Percentiles rank a stretch among this genome's conserved stretches.
Evolutionary conservation across 2,797 vertebrate genomes (phyloP).

Genomic region (Adelosebastes latens): DNA sequence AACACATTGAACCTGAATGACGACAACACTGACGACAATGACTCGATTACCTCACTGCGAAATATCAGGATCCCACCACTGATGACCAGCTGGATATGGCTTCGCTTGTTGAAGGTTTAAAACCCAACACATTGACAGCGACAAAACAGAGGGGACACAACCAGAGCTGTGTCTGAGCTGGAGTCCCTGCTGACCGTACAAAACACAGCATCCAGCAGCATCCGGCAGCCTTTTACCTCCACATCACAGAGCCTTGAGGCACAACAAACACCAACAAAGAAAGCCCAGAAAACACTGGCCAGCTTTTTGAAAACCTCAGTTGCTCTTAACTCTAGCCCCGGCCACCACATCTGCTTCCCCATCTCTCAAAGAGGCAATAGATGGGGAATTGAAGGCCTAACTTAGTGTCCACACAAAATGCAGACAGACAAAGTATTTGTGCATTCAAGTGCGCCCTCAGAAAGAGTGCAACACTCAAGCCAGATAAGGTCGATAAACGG

Average conservation of each 20-base stretch:
- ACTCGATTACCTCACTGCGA: background rate
- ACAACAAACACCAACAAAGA: background rate
- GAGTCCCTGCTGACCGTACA: background rate
- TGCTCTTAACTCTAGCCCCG: background rate
- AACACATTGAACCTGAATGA: background rate
- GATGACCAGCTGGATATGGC: background rate
- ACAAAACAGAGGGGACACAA: background rate
- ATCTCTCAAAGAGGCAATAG: slow-evolving; percentile 25
- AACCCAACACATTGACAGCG: background rate
- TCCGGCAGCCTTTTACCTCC: background rate
- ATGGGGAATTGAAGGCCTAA: background rate
- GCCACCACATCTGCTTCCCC: background rate
- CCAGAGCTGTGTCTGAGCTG: slow-evolving; percentile 11
- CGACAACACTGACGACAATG: background rate
- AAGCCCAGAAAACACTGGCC: background rate
- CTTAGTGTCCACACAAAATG: background rate
- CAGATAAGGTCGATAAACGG: background rate
- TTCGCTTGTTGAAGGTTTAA: background rate
- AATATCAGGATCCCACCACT: background rate
- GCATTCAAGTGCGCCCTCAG: background rate
- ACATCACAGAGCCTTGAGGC: background rate
- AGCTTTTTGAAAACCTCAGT: slow-evolving; percentile 25
- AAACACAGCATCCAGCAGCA: background rate
- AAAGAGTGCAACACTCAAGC: background rate
- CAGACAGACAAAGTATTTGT: background rate